Conservation (phyloP, 2,113 vertebrate genomes). For the Scytalopus superciliaris region DNA sequence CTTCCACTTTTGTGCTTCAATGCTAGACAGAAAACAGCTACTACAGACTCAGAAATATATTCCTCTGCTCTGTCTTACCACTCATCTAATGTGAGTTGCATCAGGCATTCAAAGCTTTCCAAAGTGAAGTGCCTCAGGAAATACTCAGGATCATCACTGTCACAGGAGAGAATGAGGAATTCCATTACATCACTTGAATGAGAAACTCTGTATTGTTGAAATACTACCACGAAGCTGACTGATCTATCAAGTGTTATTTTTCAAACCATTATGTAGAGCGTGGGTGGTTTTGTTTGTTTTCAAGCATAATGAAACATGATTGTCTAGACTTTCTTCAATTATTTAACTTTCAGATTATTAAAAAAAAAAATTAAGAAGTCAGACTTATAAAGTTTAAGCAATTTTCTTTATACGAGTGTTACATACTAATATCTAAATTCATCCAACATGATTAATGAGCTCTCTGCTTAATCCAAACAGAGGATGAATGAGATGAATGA, state of each 20-base stretch:
- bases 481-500: not conserved
- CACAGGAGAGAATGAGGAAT: not conserved
- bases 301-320: not conserved
- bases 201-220: not conserved
- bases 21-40: not conserved
- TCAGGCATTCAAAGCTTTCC: not conserved
- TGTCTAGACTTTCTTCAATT: not conserved
- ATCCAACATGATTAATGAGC: not conserved
- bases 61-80: not conserved
- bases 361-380: too few relatives aligned
- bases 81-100: not conserved
- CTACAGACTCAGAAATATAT: not conserved
- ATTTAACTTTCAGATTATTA: not conserved
- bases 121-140: not conserved
- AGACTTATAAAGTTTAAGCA: not conserved
- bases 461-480: not conserved
- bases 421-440: not conserved
- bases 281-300: not conserved
- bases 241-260: not conserved
- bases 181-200: not conserved
- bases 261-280: not conserved
- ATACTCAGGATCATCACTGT: not conserved
- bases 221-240: not conserved
- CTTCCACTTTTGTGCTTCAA: not conserved
- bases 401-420: fast-evolving